phyloP scores from a whole-genome alignment of 2,113 vertebrate genomes.

The Australoheros scitulus region DNA sequence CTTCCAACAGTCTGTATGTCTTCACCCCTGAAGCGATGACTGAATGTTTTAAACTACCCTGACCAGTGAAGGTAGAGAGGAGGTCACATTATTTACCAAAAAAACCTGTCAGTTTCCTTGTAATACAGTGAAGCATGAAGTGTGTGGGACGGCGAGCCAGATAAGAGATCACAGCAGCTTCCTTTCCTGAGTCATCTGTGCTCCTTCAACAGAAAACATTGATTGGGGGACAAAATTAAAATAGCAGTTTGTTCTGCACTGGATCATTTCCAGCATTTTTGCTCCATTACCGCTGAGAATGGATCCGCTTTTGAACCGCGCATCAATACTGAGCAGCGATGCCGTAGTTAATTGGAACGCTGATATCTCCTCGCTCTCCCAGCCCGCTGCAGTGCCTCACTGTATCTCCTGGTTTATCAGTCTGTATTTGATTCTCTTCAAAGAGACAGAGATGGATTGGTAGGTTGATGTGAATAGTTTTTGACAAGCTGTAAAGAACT shows the following conservation, averaged over 20 bases:
- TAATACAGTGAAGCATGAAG: not conserved
- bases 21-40: not conserved
- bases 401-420: not conserved
- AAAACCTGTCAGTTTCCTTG: not conserved
- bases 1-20: not conserved
- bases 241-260: conserved; percentile 13
- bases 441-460: not conserved
- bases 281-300: conserved; percentile 27
- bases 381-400: conserved; percentile 16
- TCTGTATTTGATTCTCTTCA: not conserved
- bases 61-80: not conserved
- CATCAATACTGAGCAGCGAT: conserved; percentile 23
- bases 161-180: not conserved
- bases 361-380: not conserved
- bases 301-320: conserved; percentile 29
- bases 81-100: not conserved
- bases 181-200: not conserved
- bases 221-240: not conserved
- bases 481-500: conserved; percentile 39
- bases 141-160: conserved; percentile 4
- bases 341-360: conserved; percentile 22
- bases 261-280: conserved; percentile 23
- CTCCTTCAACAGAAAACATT: not conserved
- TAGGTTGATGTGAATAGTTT: conserved; percentile 10
- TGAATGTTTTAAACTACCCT: conserved; percentile 10